Evolutionary conservation across 1,140 invertebrate genomes (phyloP), one percentile per base, ranked within the genome.

Genomic region (Panagrolaimus sp.): DNA sequence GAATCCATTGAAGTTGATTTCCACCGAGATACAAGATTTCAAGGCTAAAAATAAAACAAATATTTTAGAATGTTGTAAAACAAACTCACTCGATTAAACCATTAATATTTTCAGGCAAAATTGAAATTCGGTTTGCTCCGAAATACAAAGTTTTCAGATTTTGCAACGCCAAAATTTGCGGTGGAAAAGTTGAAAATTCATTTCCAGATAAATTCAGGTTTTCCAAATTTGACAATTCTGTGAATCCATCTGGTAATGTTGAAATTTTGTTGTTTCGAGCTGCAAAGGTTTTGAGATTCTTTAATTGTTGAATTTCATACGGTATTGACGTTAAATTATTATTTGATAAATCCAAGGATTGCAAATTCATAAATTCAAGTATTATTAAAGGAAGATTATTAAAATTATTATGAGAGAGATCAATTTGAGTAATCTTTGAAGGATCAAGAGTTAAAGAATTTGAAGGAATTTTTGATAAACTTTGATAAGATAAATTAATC

Each of bases 301-400:
- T 72, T 88, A 83, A 86, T 83, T 92, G 92, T 9, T 93, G 93
- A 85, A 98, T 93, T 76, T 89, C 86, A 32, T 83, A 77, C 5
- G 88, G 88, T 21, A 89, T 79, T 71, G 86, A 84, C 80, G 89
- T 93, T 68, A 98, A 87, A 71, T 91, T 86, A 87, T 99, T 99
- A 84, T 98, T 98, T 48, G 93, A 96, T 44, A 98, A 86, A 76
- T 96, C 93, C 44, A 99, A 87, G 67, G 97, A 91, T 87, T 98
- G 94, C 69, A 98, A 87, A 82, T 91, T 93, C 80, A 93, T 89
- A 55, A 98, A 86, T 84, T 90, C 91, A 83, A 96, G 91, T 78
- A 98, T 95, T 81, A 98, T 94, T 82, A 98, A 94, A 17, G 95
- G 94, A 74, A 99, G 87, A 86, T 95, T 6, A 24, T 6, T n/a